Percentiles rank a stretch among this genome's conserved stretches.
Evolutionary conservation across 2,113 vertebrate genomes (phyloP).

Genomic region (Malaclemys terrapin): DNA sequence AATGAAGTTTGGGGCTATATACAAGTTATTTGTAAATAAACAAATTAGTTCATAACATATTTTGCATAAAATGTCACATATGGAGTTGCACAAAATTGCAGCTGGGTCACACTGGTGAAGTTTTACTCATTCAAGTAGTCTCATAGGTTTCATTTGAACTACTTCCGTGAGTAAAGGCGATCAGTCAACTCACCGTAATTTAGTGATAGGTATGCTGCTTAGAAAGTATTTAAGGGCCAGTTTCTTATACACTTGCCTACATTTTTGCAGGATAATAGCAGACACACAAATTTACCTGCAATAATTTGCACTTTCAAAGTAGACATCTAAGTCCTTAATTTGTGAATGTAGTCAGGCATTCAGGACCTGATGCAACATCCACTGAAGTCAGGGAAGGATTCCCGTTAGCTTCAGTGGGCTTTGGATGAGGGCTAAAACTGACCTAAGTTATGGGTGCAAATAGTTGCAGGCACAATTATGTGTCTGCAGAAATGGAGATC

Average conservation of each 20-base stretch:
- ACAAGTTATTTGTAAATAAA: neutral
- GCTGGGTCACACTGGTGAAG: neutral
- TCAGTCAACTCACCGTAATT: neutral
- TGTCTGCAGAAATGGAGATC: neutral
- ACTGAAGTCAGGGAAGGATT: neutral
- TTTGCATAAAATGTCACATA: neutral
- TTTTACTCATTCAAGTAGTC: neutral
- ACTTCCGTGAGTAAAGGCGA: rapidly evolving
- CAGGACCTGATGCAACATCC: neutral
- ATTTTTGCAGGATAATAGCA: neutral
- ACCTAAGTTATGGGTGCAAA: neutral
- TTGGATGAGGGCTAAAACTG: neutral
- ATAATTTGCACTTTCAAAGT: neutral
- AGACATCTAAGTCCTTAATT: neutral
- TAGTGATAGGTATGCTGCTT: neutral
- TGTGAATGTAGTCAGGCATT: neutral
- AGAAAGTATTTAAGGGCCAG: neutral
- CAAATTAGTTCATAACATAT: neutral
- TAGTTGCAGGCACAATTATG: neutral
- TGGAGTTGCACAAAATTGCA: neutral
- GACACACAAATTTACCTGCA: neutral
- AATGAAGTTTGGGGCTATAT: neutral
- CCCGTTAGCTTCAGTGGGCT: neutral
- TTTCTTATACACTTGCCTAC: neutral
- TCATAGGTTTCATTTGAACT: no score